Conservation (phyloP, 2,797 vertebrate species). For the Leptoclinus maculatus region DNA sequence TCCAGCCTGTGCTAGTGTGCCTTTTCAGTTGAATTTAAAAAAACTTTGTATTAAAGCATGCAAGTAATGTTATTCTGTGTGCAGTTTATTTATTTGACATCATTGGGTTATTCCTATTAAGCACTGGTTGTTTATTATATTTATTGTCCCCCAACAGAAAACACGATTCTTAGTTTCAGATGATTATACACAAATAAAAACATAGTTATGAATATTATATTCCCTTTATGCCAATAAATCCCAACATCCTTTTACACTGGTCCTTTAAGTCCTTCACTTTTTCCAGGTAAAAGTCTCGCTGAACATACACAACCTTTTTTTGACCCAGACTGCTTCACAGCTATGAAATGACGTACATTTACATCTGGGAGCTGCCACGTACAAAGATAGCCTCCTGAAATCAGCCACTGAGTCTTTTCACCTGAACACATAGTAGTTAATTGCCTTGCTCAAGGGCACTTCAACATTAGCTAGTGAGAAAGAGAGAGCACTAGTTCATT, state of each 20-base stretch:
- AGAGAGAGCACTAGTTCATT: constrained; percentile 38
- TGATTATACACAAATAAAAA: neutral
- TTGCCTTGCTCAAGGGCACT: constrained; percentile 71
- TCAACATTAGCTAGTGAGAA: constrained; percentile 47
- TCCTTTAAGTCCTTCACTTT: constrained; percentile 1
- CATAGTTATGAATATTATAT: neutral
- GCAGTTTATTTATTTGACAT: constrained; percentile 23
- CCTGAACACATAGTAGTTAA: constrained; percentile 55
- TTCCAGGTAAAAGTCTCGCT: constrained; percentile 1
- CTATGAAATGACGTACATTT: neutral
- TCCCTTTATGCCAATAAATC: neutral
- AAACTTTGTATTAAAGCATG: constrained; percentile 25
- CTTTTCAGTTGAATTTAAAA: constrained; percentile 28
- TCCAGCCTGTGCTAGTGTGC: constrained; percentile 3
- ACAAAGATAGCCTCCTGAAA: constrained; percentile 21
- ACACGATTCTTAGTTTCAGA: neutral
- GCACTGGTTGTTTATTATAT: neutral
- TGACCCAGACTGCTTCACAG: constrained; percentile 5
- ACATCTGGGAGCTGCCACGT: constrained; percentile 20
- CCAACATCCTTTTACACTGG: neutral
- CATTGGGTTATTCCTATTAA: constrained; percentile 10
- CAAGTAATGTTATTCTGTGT: neutral
- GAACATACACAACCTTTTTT: neutral
- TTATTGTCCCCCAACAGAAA: neutral
- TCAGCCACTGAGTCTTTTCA: constrained; percentile 35